Evolutionary conservation across 2,113 vertebrate genomes (phyloP), one percentile per base, ranked within the genome.

Genomic region (Ctenomys sociabilis): DNA sequence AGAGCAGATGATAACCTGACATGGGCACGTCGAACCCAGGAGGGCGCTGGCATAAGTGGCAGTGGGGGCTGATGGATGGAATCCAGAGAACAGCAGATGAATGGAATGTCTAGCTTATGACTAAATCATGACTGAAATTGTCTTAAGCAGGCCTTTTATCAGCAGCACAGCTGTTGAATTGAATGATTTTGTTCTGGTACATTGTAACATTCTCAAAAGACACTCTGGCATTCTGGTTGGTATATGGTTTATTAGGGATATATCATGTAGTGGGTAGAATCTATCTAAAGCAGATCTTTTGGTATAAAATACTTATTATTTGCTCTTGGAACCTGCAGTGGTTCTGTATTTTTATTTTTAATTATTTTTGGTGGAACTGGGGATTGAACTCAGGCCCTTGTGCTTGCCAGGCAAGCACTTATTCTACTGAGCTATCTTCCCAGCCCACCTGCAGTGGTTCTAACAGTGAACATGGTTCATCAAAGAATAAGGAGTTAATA

Each of bases 401-500:
- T n/a, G n/a, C n/a, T n/a, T n/a, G n/a, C n/a, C n/a, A n/a, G n/a
- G n/a, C n/a, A n/a, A n/a, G n/a, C n/a, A n/a, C n/a, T n/a, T n/a
- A n/a, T n/a, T n/a, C n/a, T n/a, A n/a, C n/a, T n/a, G n/a, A n/a
- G n/a, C n/a, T n/a, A n/a, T n/a, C n/a, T n/a, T n/a, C n/a, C n/a
- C n/a, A n/a, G n/a, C n/a, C n/a, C n/a, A n/a, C 26, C 8, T 37
- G 26, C 54, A 40, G 61, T 32, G 57, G n/a, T 43, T 70, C 43
- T 61, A 52, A 82, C 5, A n/a, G 43, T 86, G 64, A 87, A 88
- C 24, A 68, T 1, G 80, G 35, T 63, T 87, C 57, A 59, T 28
- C 9, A 94, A 75, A 87, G 90, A 96, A 63, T 75, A 63, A 77
- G 32, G 93, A 80, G 59, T 4, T 66, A 66, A 49, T 12, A 84